Evolutionary conservation across 2,113 vertebrate species (phyloP).

Genomic region (Ptyas mucosa): DNA sequence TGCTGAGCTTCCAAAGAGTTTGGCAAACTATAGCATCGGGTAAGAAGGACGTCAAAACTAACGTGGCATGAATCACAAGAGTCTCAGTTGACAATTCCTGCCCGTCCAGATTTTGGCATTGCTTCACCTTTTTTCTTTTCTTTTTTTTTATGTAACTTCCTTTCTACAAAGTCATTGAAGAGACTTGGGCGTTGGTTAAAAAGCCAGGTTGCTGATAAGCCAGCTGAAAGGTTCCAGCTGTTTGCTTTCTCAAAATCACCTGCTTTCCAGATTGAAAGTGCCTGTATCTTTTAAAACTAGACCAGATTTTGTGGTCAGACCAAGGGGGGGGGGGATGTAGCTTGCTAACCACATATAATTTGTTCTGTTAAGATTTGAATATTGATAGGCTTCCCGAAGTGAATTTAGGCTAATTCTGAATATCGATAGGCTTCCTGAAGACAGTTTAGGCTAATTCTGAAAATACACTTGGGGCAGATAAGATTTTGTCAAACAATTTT

Average conservation of each 20-base stretch:
- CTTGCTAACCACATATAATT: not conserved
- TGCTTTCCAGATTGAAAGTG: slow-evolving; percentile 1
- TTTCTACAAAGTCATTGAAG: slow-evolving; percentile 12
- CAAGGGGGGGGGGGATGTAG: accelerated
- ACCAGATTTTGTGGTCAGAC: not conserved
- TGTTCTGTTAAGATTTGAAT: not conserved
- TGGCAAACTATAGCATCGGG: not conserved
- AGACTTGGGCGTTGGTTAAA: not conserved
- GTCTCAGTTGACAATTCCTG: slow-evolving; percentile 20
- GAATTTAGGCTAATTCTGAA: not conserved
- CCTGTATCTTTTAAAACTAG: not conserved
- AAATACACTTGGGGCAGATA: not conserved
- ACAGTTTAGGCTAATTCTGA: not conserved
- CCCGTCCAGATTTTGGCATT: not conserved
- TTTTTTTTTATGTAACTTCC: slow-evolving; percentile 21
- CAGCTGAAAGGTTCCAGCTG: not conserved
- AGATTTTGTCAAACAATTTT: not conserved
- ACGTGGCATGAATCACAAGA: not conserved
- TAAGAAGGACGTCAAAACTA: not conserved
- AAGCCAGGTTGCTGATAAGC: not conserved
- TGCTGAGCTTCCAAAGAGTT: not conserved
- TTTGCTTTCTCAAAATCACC: not conserved
- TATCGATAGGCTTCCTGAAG: not conserved
- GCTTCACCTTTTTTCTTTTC: not conserved
- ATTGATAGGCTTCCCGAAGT: not conserved